These are phyloP conservation scores for Ictalurus furcatus DNA, from an alignment of 2,113 vertebrate genomes.

Conservation along the genomic window DNA sequence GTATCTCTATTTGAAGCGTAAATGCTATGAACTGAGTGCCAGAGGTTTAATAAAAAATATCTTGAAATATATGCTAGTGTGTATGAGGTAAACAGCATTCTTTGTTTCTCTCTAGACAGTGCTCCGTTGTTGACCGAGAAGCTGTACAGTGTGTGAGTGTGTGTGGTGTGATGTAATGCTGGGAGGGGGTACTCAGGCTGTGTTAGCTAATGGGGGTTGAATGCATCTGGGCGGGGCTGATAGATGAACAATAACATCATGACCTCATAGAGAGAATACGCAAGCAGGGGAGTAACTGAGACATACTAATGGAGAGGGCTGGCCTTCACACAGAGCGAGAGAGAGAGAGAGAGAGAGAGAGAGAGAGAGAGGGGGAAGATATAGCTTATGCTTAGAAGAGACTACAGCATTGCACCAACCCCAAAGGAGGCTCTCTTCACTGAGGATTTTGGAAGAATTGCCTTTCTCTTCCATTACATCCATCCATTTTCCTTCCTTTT, in stretches of 20 bases:
- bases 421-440: conserved; percentile 59
- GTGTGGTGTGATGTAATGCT: conserved; percentile 27
- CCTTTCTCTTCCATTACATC: conserved; percentile 50
- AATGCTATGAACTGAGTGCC: neutral
- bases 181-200: conserved; percentile 60
- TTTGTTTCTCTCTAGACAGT: conserved; percentile 13
- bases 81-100: neutral
- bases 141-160: conserved; percentile 16
- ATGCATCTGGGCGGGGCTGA: conserved; percentile 76
- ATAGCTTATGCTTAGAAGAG: conserved; percentile 62
- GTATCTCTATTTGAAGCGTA: neutral
- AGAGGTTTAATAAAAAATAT: neutral
- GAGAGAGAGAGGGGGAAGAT: conserved; percentile 29
- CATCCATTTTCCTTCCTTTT: conserved; percentile 46
- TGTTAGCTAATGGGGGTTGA: conserved; percentile 71
- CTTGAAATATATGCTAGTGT: neutral
- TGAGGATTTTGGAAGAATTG: conserved; percentile 55
- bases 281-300: conserved; percentile 48
- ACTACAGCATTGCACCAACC: conserved; percentile 59
- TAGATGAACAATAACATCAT: conserved; percentile 71
- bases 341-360: conserved; percentile 20
- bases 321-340: conserved; percentile 46
- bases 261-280: conserved; percentile 76
- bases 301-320: conserved; percentile 39
- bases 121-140: neutral